Percentiles rank a stretch among this genome's conserved stretches.
Evolutionary conservation across 2,113 vertebrate genomes (phyloP).

Genomic region (Dipodomys stephensi): DNA sequence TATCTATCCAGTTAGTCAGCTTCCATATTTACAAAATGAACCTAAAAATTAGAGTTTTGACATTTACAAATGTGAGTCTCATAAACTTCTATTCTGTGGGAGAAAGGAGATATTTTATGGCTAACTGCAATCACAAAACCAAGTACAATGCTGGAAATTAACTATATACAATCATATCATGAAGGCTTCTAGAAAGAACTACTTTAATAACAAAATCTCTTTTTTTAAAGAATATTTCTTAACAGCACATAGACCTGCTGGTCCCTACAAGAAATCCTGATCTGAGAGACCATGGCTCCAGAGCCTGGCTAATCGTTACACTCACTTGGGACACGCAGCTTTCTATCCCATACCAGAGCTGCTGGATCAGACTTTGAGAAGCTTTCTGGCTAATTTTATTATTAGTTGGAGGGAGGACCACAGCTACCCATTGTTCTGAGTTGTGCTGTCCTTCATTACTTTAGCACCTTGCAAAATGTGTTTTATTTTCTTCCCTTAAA

Average conservation of each 20-base stretch:
- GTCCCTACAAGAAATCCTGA: not conserved
- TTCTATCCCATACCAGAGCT: not conserved
- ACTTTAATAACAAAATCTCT: not conserved
- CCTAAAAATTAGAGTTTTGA: not conserved
- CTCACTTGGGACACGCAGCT: not conserved
- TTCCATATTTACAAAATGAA: constrained; percentile 9
- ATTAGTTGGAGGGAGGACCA: not conserved
- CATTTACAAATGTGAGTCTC: not conserved
- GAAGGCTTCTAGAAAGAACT: not conserved
- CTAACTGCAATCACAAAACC: not conserved
- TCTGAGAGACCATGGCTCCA: not conserved
- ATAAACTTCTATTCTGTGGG: not conserved
- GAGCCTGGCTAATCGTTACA: not conserved
- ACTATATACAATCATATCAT: not conserved
- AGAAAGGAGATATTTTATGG: not conserved
- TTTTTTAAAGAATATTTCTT: not conserved
- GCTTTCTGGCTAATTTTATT: constrained; percentile 27
- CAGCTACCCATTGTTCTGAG: not conserved
- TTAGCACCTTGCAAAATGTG: constrained; percentile 29
- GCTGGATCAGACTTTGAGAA: constrained; percentile 36
- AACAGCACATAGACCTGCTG: not conserved
- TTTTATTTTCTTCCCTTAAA: not conserved
- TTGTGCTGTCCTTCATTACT: not conserved
- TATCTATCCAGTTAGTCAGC: constrained; percentile 27
- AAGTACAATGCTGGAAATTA: constrained; percentile 16